A percentile compares a stretch with the other conserved stretches of the same genome.
These are phyloP conservation scores for Lordiphosa andalusiaca DNA, from an alignment of 2,888 invertebrate genomes.

Conservation along the genomic window DNA sequence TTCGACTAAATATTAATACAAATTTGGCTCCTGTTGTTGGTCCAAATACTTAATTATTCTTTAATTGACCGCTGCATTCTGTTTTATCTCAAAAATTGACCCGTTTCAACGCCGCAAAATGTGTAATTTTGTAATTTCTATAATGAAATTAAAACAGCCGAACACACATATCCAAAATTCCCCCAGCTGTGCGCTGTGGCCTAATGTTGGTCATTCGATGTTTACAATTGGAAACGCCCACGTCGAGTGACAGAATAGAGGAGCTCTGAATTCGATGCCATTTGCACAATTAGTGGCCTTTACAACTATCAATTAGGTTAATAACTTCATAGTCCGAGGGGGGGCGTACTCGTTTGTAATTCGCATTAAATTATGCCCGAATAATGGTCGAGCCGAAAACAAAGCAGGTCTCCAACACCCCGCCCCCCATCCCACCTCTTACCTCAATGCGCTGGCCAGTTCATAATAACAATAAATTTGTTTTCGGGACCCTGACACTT, in stretches of 20 bases:
- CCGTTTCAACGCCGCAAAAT: no score
- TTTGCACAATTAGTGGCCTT: slow-evolving; percentile 48
- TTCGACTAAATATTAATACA: no score
- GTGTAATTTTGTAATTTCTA: no score
- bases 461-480: slow-evolving; percentile 46
- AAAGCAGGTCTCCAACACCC: not conserved
- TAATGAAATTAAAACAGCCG: no score
- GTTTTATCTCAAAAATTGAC: no score
- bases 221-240: not conserved
- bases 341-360: slow-evolving; percentile 31
- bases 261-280: slow-evolving; percentile 10
- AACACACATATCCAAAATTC: no score
- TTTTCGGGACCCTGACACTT: slow-evolving; percentile 29
- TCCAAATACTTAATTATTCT: no score
- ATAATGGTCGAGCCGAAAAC: slow-evolving; percentile 23
- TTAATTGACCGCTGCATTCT: no score
- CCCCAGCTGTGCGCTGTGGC: not conserved
- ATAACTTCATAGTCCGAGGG: slow-evolving; percentile 44
- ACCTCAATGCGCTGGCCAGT: slow-evolving; percentile 9
- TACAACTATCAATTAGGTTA: slow-evolving; percentile 52
- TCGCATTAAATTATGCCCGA: slow-evolving; percentile 43
- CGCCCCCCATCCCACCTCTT: not conserved
- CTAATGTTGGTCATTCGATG: not conserved
- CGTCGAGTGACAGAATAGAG: not conserved
- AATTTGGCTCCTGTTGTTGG: no score